Evolutionary conservation across 1,140 invertebrate genomes (phyloP).

Genomic region (Brachionus manjavacas): DNA sequence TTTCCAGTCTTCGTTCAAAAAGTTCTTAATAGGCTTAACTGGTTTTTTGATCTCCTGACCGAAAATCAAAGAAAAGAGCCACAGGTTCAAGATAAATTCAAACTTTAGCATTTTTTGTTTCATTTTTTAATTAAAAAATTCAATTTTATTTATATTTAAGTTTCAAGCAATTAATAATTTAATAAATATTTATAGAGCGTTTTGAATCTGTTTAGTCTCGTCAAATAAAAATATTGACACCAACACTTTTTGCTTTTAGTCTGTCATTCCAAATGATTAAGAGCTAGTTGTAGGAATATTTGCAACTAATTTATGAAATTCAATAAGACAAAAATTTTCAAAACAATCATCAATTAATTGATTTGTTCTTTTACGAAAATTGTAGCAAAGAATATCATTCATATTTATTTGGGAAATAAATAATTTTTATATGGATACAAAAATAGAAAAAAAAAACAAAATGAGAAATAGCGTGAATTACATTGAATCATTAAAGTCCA

Average conservation of each 20-base stretch:
- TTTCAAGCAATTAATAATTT: background rate
- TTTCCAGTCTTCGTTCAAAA: slow-evolving; percentile 2
- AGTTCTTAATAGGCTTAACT: background rate
- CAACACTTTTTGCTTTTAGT: background rate
- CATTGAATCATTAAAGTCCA: no score
- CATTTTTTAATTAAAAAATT: background rate
- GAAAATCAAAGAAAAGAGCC: background rate
- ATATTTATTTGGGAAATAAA: no score
- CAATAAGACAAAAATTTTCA: background rate
- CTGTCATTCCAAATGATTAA: background rate
- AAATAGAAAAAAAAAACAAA: no score
- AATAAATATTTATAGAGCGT: background rate
- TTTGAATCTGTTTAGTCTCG: background rate
- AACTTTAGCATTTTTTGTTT: background rate
- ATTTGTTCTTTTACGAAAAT: no score
- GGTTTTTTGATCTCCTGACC: background rate
- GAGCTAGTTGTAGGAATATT: background rate
- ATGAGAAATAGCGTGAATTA: no score
- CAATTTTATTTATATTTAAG: background rate
- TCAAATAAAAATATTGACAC: background rate
- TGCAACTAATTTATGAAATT: background rate
- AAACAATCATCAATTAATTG: no score
- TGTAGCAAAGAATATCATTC: no score
- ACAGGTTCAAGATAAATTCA: background rate
- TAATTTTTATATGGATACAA: no score